Base-by-base conservation (phyloP, 1,140 invertebrate genomes). In the Lasaia peninsularis region DNA sequence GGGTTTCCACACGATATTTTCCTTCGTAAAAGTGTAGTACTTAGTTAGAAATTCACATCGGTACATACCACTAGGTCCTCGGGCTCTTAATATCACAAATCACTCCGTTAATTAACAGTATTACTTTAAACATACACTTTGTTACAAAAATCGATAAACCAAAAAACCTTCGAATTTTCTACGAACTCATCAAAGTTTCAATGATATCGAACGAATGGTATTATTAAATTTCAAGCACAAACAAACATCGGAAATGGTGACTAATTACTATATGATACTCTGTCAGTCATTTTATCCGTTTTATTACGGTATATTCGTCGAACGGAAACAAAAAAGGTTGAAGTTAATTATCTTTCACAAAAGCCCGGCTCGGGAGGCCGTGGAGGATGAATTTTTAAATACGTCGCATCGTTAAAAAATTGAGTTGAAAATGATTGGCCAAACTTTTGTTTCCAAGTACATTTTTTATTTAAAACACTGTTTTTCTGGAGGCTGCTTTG, bases 261-360 rank as follows among this genome's bases (percentile, higher is more conserved):
- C 2, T 20, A 44, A 44, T 44, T 20, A 44, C 37, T 20, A 11
- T 4, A 18, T 18, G 14, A 44, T 44, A 44, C 18, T 44, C 16
- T 16, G 35, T 14, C 35, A 37, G 37, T 28, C 24, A 28, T 28
- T 28, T 28, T 5, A 28, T 28, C 37, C 16, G 18, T 44, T 44
- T 44, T 44, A 44, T 44, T 44, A 18, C 0, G 4, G 11, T 6
- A 44, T 44, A 18, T 44, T 44, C 37, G 18, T 20, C 8, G 18
- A 20, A 44, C 37, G 37, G 12, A 44, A 28, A 44, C 37, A 44
- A 16, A 44, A 44, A 44, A 44, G 11, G 37, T 14, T 16, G 16
- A 44, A 44, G 37, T 44, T 44, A 44, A 44, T 44, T 44, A 44
- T 44, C 37, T 44, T 44, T 44, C 37, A 44, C 37, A 44, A 44